Base-by-base conservation (phyloP, 1,140 invertebrate genomes). In the Ganaspis sp. region DNA sequence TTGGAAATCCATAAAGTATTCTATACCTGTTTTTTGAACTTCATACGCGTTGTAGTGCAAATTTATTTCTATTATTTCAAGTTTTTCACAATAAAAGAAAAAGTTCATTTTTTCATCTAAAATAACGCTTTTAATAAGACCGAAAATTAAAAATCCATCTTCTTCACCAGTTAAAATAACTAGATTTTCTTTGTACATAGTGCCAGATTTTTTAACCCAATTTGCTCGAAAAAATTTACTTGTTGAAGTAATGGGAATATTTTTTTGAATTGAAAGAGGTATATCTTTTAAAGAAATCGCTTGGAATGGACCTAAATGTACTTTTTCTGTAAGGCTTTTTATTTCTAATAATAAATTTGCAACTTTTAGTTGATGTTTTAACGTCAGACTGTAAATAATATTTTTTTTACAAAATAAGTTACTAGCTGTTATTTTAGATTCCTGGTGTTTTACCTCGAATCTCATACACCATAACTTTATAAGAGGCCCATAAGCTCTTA, bases 171-270 rank as follows among this genome's bases (percentile, higher is more conserved):
- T 58, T 23, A 12, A 54, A 15, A 75, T 9, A 19, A 38, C 17
- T 45, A 75, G 53, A 11, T 40, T 49, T 45, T 42, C 17, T 23
- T 75, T 49, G 37, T 70, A 75, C 15, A 15, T 19, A n/a, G 42
- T 75, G 9, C 69, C 45, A 70, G 23, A 38, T 45, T 26, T 21
- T 58, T 71, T 53, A 38, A 76, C n/a, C 74, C 69, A 76, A n/a
- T 76, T 71, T 21, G 12, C 17, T 21, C 1, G 38, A 38, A 23
- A 12, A 54, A 9, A 21, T 21, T 21, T 53, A 34, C 12, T 15
- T 49, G n/a, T 29, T 53, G 45, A 58, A 40, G 2, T 8, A 1
- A 21, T 49, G 6, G n/a, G 8, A 70, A 19, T 1, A 34, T n/a
- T 4, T 3, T 19, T 38, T 17, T 8, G 15, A 53, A n/a, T 15